These are phyloP conservation scores for Drosophila neocordata DNA, from an alignment of 1,140 invertebrate species.

Conservation along the genomic window DNA sequence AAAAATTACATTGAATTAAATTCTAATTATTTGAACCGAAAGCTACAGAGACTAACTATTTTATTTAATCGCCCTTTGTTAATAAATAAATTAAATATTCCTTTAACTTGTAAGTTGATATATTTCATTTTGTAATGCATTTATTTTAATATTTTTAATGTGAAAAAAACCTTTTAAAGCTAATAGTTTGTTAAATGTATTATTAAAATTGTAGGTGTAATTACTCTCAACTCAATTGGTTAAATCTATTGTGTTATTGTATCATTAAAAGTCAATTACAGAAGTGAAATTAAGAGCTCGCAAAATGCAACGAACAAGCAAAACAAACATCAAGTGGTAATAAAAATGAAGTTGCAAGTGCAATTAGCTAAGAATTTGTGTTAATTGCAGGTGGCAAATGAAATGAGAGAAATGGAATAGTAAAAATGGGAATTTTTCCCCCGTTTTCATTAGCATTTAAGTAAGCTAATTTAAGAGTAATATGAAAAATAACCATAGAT, in stretches of 20 bases:
- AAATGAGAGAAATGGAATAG: conserved; percentile 8
- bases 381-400: conserved; percentile 32
- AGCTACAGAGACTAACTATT: too few species aligned
- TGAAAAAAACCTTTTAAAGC: too few species aligned
- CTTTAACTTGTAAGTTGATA: too few species aligned
- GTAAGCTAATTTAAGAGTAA: conserved; percentile 1
- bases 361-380: conserved; percentile 22
- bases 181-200: too few species aligned
- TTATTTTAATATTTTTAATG: too few species aligned
- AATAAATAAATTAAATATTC: too few species aligned
- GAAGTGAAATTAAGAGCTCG: conserved; percentile 10
- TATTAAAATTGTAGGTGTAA: neutral
- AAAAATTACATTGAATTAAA: too few species aligned
- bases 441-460: conserved; percentile 9
- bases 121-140: too few species aligned
- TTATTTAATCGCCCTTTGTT: too few species aligned
- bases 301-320: conserved; percentile 5
- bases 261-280: conserved; percentile 17
- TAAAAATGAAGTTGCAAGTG: conserved; percentile 24
- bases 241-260: conserved; percentile 3
- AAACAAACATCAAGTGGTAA: neutral
- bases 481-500: conserved; percentile 22
- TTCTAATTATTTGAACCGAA: too few species aligned
- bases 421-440: too few species aligned
- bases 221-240: neutral